Evolutionary conservation across 2,113 vertebrate species (phyloP), one percentile per base, ranked within the genome.

Genomic region (Apodemus sylvaticus): DNA sequence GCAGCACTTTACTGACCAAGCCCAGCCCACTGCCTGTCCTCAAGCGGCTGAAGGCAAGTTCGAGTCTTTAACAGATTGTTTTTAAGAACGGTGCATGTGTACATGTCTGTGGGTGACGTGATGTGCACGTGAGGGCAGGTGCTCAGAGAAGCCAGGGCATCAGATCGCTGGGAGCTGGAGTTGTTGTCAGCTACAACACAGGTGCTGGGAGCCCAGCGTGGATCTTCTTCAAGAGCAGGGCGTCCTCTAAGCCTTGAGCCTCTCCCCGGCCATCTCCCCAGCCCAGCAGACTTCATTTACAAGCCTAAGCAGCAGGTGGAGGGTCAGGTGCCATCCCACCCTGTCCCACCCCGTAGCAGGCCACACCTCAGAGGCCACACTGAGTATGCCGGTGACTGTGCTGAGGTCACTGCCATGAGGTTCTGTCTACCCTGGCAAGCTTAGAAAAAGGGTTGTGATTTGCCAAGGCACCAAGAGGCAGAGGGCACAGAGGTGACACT

Each of bases 301-400:
- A n/a, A 51, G 22, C 11, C 3, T 0, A 42, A 62, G 70, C 82
- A 55, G 55, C 3, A 48, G 45, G 45, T 48, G 45, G 4, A 48
- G 45, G 45, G 7, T 0, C 0, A 3, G 7, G n/a, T 5, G 39
- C 58, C 62, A 26, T 29, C 62, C 62, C 1, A 0, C 3, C 34
- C n/a, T n/a, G n/a, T n/a, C n/a, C n/a, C n/a, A n/a, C 20, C 1
- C 7, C 13, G 8, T 5, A 17, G 39, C 45, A 48, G 53, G 60
- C 26, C 5, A 36, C 1, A 0, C 22, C 4, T 14, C 74, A 10
- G n/a, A 70, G 81, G 39, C 7, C 4, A 45, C 26, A 58, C 36
- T 10, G 55, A 55, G 42, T 9, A 13, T 1, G 16, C 3, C 10
- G 45, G 10, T 4, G 1, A 53, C 42, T 48, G 51, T 2, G 19